phyloP scores from a whole-genome alignment of 2,797 vertebrate genomes.

The Spondyliosoma cantharus region DNA sequence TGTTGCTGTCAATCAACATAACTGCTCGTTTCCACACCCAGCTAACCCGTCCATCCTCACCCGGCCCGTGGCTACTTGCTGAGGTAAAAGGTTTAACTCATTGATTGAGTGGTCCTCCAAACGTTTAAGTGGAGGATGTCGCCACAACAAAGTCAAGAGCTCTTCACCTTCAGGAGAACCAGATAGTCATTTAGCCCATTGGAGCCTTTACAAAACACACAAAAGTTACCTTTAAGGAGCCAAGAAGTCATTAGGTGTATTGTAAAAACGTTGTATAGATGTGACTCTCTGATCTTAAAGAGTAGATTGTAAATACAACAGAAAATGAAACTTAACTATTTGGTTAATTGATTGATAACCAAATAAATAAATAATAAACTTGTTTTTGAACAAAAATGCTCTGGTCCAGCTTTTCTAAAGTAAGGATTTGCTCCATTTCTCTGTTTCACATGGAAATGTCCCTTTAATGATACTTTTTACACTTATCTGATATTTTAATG shows the following conservation, averaged over 20 bases:
- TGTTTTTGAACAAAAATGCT: background rate
- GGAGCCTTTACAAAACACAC: slow-evolving; percentile 52
- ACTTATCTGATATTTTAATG: background rate
- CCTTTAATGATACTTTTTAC: background rate
- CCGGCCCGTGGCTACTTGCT: slow-evolving; percentile 42
- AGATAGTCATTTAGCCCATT: slow-evolving; percentile 68
- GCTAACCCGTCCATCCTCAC: slow-evolving; percentile 55
- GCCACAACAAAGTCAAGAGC: slow-evolving; percentile 70
- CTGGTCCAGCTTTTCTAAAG: background rate
- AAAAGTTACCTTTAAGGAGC: slow-evolving; percentile 35
- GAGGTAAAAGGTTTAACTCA: slow-evolving; percentile 50
- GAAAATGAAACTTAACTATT: background rate
- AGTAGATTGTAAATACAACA: background rate
- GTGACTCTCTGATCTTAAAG: background rate
- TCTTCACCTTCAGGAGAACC: slow-evolving; percentile 46
- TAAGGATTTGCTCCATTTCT: background rate
- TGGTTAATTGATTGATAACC: background rate
- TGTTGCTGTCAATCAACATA: slow-evolving; percentile 74
- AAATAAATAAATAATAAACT: no score
- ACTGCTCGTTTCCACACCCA: slow-evolving; percentile 63
- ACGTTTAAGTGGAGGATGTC: slow-evolving; percentile 75
- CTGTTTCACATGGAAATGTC: no score
- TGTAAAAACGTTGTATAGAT: slow-evolving; percentile 3
- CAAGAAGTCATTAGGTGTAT: background rate
- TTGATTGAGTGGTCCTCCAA: slow-evolving; percentile 62